Base-by-base conservation (phyloP, 2,797 vertebrate genomes). In the Neosilurus mollespiculum region DNA sequence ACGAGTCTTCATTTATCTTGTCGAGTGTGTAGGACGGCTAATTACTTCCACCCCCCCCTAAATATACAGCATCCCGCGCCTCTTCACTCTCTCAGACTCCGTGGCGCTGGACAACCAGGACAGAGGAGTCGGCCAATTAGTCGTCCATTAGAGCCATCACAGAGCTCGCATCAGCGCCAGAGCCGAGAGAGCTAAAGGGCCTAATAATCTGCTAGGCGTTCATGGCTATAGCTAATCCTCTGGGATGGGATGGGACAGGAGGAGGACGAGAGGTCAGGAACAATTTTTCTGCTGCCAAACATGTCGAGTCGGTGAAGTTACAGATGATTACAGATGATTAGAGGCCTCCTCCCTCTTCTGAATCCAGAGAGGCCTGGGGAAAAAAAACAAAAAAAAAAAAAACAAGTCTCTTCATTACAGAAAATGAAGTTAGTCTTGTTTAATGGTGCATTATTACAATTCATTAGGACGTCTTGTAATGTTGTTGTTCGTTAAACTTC, bases 1-100 rank as follows among this genome's bases (percentile, higher is more conserved):
- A 91, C 90, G 90, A 90, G 89, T 91, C 95, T 97, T 97, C 96
- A 96, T 99, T 98, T 98, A 96, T 99, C 97, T 98, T 98, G 96
- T 98, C 95, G 95, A 54, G 84, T 66, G 89, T 87, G 91, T 81
- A 78, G 85, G 94, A 94, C 93, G 93, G 94, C 96, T 98, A 98
- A 98, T 98, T 98, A 98, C 96, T 94, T 87, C 85, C 75, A 88
- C 77, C 87, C 81, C 91, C 91, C 90, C 81, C 92, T 91, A 92
- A 81, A 81, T 84, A 83, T 66, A 62, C 58, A 77, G 69, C 62
- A 73, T 76, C 79, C 81, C 30, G 37, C 20, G 82, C 73, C 81
- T 85, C 67, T 94, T 95, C 94, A 94, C 93, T 95, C 94, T 95
- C 94, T 95, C 95, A 96, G 94, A 97, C 94, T 95, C 94, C 90